phyloP scores from a whole-genome alignment of 1,140 invertebrate genomes.

The Neodiprion fabricii region DNA sequence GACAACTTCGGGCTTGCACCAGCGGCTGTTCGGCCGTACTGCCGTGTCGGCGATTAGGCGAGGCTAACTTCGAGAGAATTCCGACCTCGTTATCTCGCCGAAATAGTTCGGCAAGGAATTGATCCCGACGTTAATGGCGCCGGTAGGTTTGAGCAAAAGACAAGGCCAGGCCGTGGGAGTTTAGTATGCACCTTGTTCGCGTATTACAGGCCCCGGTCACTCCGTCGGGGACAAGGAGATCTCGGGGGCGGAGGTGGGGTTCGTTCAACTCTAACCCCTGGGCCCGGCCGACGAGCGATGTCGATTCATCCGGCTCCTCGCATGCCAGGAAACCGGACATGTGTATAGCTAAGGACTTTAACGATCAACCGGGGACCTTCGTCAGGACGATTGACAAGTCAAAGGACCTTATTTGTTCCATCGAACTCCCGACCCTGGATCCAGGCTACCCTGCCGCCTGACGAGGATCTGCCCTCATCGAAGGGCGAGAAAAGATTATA shows the following conservation, averaged over 20 bases:
- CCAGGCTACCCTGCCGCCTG: neutral
- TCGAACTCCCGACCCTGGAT: conserved; percentile 16
- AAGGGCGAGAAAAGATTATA: too few relatives aligned
- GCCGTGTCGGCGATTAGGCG: neutral
- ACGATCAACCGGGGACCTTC: conserved; percentile 23
- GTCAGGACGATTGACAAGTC: conserved; percentile 26
- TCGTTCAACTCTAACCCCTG: neutral
- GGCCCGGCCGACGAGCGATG: neutral
- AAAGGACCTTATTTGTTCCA: conserved; percentile 27
- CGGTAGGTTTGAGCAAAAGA: neutral
- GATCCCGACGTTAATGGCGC: neutral
- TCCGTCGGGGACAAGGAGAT: neutral
- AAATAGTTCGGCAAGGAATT: conserved; percentile 7
- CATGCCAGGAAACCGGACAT: neutral
- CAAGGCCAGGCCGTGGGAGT: too few relatives aligned
- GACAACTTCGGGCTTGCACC: neutral
- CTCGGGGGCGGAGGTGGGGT: neutral
- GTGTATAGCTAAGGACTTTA: conserved; percentile 19
- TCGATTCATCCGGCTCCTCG: neutral
- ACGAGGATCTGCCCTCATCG: too few relatives aligned
- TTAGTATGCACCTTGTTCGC: too few relatives aligned
- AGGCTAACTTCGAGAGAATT: neutral
- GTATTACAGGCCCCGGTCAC: neutral
- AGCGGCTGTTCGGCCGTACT: neutral
- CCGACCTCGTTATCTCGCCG: neutral